Evolutionary conservation across 1,140 invertebrate species (phyloP).

Genomic region (Anagrus nilaparvatae): DNA sequence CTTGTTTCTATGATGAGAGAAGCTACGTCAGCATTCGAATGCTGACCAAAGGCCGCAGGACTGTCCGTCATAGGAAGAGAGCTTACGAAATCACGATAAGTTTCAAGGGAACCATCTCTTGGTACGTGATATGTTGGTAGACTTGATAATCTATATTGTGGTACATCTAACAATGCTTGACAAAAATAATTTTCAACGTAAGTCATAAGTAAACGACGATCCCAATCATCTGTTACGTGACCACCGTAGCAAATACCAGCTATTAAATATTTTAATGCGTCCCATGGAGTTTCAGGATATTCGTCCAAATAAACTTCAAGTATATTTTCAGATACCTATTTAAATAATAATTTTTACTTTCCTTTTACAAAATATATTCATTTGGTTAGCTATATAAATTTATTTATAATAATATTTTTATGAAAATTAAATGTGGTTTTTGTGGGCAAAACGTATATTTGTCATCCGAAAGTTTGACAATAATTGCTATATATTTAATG

Average conservation of each 20-base stretch:
- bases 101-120: slow-evolving; percentile 65
- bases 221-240: slow-evolving; percentile 92
- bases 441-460: no score
- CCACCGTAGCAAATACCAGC: slow-evolving; percentile 91
- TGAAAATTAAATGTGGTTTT: no score
- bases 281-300: slow-evolving; percentile 79
- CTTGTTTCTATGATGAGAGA: slow-evolving; percentile 68
- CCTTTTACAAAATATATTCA: no score
- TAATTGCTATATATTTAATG: no score
- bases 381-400: no score
- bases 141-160: slow-evolving; percentile 61
- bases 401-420: background rate
- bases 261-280: slow-evolving; percentile 81
- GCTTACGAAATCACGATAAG: slow-evolving; percentile 67
- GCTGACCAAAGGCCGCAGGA: slow-evolving; percentile 79
- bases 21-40: slow-evolving; percentile 85
- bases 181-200: slow-evolving; percentile 76
- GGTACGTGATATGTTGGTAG: slow-evolving; percentile 70
- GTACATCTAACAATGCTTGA: slow-evolving; percentile 51
- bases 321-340: slow-evolving; percentile 68
- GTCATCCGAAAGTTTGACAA: no score
- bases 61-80: slow-evolving; percentile 64
- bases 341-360: background rate
- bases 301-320: slow-evolving; percentile 72
- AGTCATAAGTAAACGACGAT: slow-evolving; percentile 66